Base-by-base conservation (phyloP, 1,140 invertebrate species). In the Aphis craccivora region DNA sequence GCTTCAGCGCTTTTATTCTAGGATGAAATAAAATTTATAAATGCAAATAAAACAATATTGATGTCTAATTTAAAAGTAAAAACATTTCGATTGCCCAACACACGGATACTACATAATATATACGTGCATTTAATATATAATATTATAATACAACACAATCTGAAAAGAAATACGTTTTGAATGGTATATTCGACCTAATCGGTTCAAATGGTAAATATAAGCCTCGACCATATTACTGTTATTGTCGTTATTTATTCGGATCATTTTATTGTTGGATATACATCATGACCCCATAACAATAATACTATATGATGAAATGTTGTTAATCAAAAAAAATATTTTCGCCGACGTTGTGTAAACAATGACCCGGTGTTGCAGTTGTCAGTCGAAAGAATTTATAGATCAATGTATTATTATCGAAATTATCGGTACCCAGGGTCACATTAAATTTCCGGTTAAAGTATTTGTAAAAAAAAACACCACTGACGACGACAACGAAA, bases 381-480 rank as follows among this genome's bases (percentile, higher is more conserved):
- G 43, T 48, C 86, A 22, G 45, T 45, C 7, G 30, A 87, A 48
- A 48, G 87, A 88, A 88, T 88, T 88, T 88, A n/a, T 20, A 48
- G 25, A 48, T 20, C 86, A 87, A 30, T 35, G 37, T 84, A 40
- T 84, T 83, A 86, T 45, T 86, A 30, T 48, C 30, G 45, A 53
- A 51, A 53, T n/a, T 18, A 53, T 88, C 87, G 45, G 45, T 87
- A 48, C 6, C 86, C 43, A n/a, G 86, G 45, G 45, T 45, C 40
- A 14, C 14, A 87, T 87, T 48, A 48, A 87, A 87, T 48, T 87
- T 87, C 30, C 48, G 7, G n/a, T 88, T 1, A 88, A 88, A 88
- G n/a, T 88, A 88, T 88, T 37, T 48, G 87, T n/a, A 51, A 88
- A 51, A 88, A 88, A 51, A 51, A 88, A 45, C 37, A 43, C 37